phyloP scores from a whole-genome alignment of 2,113 vertebrate species.

The Anthoscopus minutus region DNA sequence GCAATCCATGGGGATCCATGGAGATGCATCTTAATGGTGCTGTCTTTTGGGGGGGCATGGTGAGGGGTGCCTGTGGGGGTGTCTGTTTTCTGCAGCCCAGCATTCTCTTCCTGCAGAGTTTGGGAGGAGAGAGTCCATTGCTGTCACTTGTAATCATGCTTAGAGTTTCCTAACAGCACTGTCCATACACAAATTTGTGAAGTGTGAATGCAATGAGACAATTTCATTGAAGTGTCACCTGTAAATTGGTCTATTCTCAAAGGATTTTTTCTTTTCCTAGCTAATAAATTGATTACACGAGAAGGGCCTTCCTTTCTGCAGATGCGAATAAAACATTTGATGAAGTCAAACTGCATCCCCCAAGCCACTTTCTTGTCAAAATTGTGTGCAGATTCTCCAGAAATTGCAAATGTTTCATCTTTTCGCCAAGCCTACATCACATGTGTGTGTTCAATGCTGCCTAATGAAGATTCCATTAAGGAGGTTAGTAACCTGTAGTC shows the following conservation, averaged over 20 bases:
- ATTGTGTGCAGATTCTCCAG: conserved; percentile 84
- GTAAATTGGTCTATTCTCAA: conserved; percentile 25
- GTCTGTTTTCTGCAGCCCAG: not conserved
- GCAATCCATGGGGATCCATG: not conserved
- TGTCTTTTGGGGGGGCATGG: rapidly evolving
- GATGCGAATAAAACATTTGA: conserved; percentile 94
- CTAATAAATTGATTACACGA: conserved; percentile 85
- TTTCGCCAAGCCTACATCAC: conserved; percentile 93
- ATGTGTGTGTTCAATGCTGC: conserved; percentile 89
- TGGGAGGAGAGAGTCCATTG: not conserved
- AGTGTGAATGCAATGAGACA: not conserved
- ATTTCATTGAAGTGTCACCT: not conserved
- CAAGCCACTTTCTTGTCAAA: conserved; percentile 91
- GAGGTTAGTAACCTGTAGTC: conserved; percentile 77
- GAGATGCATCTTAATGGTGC: not conserved
- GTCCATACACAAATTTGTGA: not conserved
- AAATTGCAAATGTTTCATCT: conserved; percentile 81
- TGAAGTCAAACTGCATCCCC: conserved; percentile 89
- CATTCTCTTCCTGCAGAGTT: not conserved
- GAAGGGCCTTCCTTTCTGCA: conserved; percentile 96
- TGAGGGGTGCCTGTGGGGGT: not conserved
- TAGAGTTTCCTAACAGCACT: not conserved
- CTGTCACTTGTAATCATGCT: not conserved
- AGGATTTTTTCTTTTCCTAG: conserved; percentile 69
- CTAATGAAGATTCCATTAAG: conserved; percentile 91